Evolutionary conservation across 2,888 invertebrate species (phyloP).

Genomic region (Luffia ferchaultella): DNA sequence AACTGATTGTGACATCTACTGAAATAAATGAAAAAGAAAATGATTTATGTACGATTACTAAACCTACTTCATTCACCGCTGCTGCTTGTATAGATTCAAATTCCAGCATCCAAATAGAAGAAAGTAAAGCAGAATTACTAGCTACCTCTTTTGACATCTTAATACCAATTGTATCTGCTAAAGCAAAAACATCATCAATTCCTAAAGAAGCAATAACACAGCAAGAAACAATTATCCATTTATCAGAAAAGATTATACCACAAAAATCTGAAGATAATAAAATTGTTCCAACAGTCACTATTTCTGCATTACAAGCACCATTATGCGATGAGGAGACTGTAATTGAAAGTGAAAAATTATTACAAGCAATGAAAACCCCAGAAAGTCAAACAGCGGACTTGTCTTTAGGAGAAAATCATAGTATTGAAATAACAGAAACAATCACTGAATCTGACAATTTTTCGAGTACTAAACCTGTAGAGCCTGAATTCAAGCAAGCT

Average conservation of each 20-base stretch:
- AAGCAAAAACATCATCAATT: constrained; percentile 39
- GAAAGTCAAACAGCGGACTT: constrained; percentile 45
- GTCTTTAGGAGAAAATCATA: constrained; percentile 47
- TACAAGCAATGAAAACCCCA: constrained; percentile 37
- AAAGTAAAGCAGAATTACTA: constrained; percentile 50
- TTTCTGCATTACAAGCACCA: constrained; percentile 62
- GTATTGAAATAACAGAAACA: constrained; percentile 62
- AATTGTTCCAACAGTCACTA: constrained; percentile 45
- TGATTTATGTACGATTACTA: constrained; percentile 17
- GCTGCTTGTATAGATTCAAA: constrained; percentile 33
- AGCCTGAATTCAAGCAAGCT: constrained; percentile 35
- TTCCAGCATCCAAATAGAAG: constrained; percentile 57
- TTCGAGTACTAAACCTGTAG: constrained; percentile 25
- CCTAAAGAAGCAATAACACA: constrained; percentile 66
- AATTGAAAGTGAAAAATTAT: constrained; percentile 66
- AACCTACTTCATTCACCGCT: constrained; percentile 25
- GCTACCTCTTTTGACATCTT: constrained; percentile 35
- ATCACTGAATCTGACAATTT: constrained; percentile 61
- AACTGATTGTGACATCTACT: constrained; percentile 60
- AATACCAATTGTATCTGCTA: constrained; percentile 27
- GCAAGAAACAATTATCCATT: constrained; percentile 60
- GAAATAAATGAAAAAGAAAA: constrained; percentile 67
- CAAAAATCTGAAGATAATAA: constrained; percentile 23
- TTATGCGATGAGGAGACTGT: constrained; percentile 62
- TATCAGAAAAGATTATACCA: constrained; percentile 41